These are phyloP conservation scores for Tigriopus japonicus DNA, from an alignment of 1,140 invertebrate genomes.

Conservation along the genomic window DNA sequence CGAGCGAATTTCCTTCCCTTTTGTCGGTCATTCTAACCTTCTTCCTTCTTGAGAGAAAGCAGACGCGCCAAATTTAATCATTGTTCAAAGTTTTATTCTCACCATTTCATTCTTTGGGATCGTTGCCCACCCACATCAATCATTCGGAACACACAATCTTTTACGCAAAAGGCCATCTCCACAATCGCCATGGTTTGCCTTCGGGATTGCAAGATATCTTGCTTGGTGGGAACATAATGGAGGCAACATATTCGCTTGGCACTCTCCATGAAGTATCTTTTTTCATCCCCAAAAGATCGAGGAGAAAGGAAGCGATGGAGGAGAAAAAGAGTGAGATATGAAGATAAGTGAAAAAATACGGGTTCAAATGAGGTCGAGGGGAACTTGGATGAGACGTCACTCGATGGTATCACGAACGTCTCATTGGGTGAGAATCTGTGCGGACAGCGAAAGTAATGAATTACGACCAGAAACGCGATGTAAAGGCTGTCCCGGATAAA, in stretches of 20 bases:
- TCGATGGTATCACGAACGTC: no score
- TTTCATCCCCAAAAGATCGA: no score
- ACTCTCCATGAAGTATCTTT: background rate
- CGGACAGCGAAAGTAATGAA: no score
- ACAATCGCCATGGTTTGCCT: background rate
- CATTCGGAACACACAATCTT: conserved; percentile 21
- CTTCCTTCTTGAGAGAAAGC: background rate
- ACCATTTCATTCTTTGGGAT: conserved; percentile 35
- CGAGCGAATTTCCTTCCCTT: background rate
- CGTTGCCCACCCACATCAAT: conserved; percentile 32
- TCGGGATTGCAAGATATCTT: conserved; percentile 6
- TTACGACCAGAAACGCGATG: no score
- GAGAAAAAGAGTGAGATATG: no score
- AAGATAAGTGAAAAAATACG: no score
- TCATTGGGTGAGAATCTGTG: no score
- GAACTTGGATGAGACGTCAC: no score
- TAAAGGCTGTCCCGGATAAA: no score
- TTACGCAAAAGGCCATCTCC: background rate
- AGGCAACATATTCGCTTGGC: background rate
- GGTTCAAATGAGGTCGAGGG: no score
- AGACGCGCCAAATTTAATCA: background rate
- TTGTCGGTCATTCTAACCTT: background rate
- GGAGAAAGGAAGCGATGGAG: no score
- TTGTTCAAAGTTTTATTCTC: background rate
- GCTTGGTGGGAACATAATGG: background rate